Evolutionary conservation across 92 coral and sea anemone species (phyloP).

Genomic region (Parazoanthus swiftii): DNA sequence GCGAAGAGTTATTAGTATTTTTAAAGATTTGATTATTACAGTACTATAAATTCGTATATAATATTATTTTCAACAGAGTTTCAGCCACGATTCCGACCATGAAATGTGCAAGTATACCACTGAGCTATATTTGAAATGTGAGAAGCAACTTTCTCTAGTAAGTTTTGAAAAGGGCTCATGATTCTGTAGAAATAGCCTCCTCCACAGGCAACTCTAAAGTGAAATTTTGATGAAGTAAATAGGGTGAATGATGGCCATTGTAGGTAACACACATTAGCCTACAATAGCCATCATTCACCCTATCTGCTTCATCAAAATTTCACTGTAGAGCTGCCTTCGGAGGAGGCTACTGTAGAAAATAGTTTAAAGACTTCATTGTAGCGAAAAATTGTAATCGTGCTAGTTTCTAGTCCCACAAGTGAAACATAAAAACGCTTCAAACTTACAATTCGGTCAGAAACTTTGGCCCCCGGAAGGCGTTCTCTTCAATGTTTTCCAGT

Average conservation of each 20-base stretch:
- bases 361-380: not conserved
- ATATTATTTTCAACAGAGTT: not conserved
- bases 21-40: not conserved
- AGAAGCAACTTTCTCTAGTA: not conserved
- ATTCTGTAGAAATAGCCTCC: too few relatives aligned
- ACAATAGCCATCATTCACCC: too few relatives aligned
- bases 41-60: not conserved
- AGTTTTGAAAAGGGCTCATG: too few relatives aligned
- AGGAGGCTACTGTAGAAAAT: too few relatives aligned
- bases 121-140: not conserved
- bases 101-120: not conserved
- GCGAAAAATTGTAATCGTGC: not conserved
- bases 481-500: conserved; percentile 29
- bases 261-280: too few relatives aligned
- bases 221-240: too few relatives aligned
- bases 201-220: too few relatives aligned
- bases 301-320: too few relatives aligned
- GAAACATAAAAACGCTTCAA: not conserved
- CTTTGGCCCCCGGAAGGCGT: conserved; percentile 48
- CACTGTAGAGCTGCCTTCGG: too few relatives aligned
- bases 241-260: too few relatives aligned
- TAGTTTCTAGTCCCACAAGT: not conserved
- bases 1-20: too few relatives aligned
- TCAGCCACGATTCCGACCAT: not conserved
- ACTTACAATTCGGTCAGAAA: conserved; percentile 37